Base-by-base conservation (phyloP, 2,797 vertebrate species). In the Tarsius wallacei region DNA sequence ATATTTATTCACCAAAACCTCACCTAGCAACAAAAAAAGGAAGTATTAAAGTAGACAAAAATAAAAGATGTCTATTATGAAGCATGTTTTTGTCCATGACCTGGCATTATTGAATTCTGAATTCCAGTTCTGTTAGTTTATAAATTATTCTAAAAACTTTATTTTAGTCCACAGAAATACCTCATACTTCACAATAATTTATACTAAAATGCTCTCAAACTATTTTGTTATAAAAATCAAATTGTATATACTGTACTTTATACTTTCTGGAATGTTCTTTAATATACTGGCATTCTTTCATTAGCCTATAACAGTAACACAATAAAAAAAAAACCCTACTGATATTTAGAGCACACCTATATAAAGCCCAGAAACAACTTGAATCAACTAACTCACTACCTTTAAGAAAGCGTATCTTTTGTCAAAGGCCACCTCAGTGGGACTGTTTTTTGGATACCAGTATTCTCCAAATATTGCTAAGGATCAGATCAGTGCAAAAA, bases 251-350 rank as follows among this genome's bases (percentile, higher is more conserved):
- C 31, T 33, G 31, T 55, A 55, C n/a, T 86, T 31, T 22, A 73
- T n/a, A 21, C 19, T 17, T 88, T 64, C 31, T 42, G 42, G 42
- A 42, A 42, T 42, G 42, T 42, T 5, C 42, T 42, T 42, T 42
- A 42, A 42, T 49, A 80, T 47, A 61, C 10, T 42, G 36, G 8
- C 11, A 11, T n/a, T 47, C 57, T 87, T 61, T 49, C 53, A 70
- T 33, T 63, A 53, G 63, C 80, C 57, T 96, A 6, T 7, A 76
- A 77, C n/a, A 91, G 59, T 36, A 87, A 59, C 31, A 96, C 59
- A 76, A 90, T 17, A 16, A 87, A 61, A 81, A 13, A 33, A 70
- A 61, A 81, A 42, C 42, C 13, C 24, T 22, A 42, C n/a, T 47
- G 70, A 63, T 24, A 61, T 74, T 74, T 31, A 81, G 33, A 82